Evolutionary conservation across 2,888 invertebrate genomes (phyloP).

Genomic region (Agrilus cyanescens): DNA sequence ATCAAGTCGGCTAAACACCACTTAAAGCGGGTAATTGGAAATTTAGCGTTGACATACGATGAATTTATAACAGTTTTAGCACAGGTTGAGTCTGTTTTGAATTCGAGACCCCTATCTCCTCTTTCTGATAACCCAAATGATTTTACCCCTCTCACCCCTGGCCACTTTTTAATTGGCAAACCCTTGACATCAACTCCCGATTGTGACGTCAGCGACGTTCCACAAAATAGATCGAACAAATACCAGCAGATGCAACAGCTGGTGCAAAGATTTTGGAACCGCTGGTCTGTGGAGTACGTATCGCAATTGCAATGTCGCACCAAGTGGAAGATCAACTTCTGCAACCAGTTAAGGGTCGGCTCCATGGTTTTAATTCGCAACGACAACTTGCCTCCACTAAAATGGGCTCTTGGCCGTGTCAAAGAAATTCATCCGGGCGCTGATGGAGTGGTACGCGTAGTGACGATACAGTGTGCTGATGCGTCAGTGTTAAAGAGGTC

Average conservation of each 20-base stretch:
- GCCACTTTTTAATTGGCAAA: slow-evolving; percentile 18
- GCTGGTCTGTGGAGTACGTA: slow-evolving; percentile 11
- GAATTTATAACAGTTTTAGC: slow-evolving; percentile 18
- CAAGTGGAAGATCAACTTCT: slow-evolving; percentile 8
- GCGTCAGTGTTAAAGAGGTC: too few relatives aligned
- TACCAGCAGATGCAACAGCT: slow-evolving; percentile 8
- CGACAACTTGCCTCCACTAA: too few relatives aligned
- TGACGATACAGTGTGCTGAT: too few relatives aligned
- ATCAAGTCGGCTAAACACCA: slow-evolving; percentile 21
- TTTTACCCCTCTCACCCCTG: slow-evolving; percentile 8
- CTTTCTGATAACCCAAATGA: slow-evolving; percentile 10
- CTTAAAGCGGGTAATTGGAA: slow-evolving; percentile 18
- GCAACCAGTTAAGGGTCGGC: slow-evolving; percentile 4
- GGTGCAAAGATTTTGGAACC: slow-evolving; percentile 9
- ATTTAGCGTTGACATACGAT: slow-evolving; percentile 16
- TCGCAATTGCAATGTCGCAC: slow-evolving; percentile 7
- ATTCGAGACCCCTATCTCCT: slow-evolving; percentile 19
- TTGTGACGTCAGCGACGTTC: not conserved
- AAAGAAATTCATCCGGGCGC: too few relatives aligned
- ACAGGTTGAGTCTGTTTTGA: slow-evolving; percentile 19
- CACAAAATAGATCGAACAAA: slow-evolving; percentile 2
- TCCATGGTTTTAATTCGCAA: slow-evolving; percentile 10
- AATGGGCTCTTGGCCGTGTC: too few relatives aligned
- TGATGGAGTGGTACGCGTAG: too few relatives aligned
- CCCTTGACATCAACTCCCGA: slow-evolving; percentile 14